Percentiles rank a stretch among this genome's conserved stretches.
phyloP scores from a whole-genome alignment of 2,888 invertebrate genomes.

The Papilio gigon region DNA sequence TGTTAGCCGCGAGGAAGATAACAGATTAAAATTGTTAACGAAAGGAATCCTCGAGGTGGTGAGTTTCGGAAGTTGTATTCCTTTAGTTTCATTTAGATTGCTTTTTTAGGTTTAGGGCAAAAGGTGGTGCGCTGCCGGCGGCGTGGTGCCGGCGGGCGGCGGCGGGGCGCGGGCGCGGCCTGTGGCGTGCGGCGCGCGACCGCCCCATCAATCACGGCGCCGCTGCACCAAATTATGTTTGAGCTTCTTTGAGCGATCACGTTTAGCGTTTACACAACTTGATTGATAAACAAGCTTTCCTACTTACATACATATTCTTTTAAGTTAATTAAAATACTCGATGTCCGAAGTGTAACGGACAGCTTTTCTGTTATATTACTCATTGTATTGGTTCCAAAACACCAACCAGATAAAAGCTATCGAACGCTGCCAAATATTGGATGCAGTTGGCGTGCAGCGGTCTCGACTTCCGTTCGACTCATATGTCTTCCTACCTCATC shows the following conservation, averaged over 20 bases:
- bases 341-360: neutral
- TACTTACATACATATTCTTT: conserved; percentile 27
- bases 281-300: conserved; percentile 34
- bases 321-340: conserved; percentile 34
- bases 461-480: too few relatives aligned
- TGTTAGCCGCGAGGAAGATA: too few relatives aligned
- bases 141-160: neutral
- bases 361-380: neutral
- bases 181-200: conserved; percentile 35
- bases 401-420: neutral
- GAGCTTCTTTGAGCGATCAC: conserved; percentile 37
- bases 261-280: conserved; percentile 37
- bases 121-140: neutral
- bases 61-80: neutral
- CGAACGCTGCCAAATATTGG: neutral
- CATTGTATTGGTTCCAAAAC: too few relatives aligned
- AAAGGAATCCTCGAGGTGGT: too few relatives aligned
- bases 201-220: conserved; percentile 36
- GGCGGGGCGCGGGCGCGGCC: neutral
- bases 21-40: too few relatives aligned
- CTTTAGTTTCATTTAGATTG: neutral
- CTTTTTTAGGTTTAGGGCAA: neutral
- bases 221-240: conserved; percentile 38
- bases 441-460: neutral
- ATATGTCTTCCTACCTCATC: too few relatives aligned